Conservation (phyloP, 2,797 vertebrate genomes). For the Hozukius guyotensis region DNA sequence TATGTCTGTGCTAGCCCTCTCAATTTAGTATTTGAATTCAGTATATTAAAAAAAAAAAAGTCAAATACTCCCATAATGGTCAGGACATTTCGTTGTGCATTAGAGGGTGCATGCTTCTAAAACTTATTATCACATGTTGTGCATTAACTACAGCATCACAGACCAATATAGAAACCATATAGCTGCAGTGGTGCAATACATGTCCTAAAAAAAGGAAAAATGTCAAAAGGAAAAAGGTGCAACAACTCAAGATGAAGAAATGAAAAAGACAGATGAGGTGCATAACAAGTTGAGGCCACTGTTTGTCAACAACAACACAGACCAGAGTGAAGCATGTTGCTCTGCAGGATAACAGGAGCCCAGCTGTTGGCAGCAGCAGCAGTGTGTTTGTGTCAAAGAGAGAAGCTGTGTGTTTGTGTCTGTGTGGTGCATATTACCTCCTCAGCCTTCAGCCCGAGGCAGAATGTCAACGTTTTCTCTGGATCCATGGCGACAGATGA, state of each 20-base stretch:
- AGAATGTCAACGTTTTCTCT: conserved; percentile 81
- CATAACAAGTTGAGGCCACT: conserved; percentile 25
- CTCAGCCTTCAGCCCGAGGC: conserved; percentile 73
- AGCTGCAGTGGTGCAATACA: conserved; percentile 39
- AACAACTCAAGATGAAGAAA: background rate
- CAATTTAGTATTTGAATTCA: background rate
- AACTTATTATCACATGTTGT: background rate
- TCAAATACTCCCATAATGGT: background rate
- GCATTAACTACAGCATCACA: background rate
- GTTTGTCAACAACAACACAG: conserved; percentile 55
- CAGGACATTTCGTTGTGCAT: background rate
- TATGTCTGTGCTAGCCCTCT: background rate
- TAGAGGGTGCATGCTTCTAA: background rate
- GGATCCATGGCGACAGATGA: conserved; percentile 76
- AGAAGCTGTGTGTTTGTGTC: background rate
- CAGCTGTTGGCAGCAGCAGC: conserved; percentile 66
- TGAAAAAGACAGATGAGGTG: background rate
- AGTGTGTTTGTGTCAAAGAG: conserved; percentile 7
- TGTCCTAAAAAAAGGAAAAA: background rate
- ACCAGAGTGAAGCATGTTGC: conserved; percentile 60
- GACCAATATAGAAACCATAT: background rate
- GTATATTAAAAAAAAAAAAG: no score
- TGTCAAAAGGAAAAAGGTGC: background rate
- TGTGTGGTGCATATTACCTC: conserved; percentile 71
- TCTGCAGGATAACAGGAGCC: conserved; percentile 55